phyloP scores from a whole-genome alignment of 2,888 invertebrate genomes.

The Reticulitermes lucifugus region DNA sequence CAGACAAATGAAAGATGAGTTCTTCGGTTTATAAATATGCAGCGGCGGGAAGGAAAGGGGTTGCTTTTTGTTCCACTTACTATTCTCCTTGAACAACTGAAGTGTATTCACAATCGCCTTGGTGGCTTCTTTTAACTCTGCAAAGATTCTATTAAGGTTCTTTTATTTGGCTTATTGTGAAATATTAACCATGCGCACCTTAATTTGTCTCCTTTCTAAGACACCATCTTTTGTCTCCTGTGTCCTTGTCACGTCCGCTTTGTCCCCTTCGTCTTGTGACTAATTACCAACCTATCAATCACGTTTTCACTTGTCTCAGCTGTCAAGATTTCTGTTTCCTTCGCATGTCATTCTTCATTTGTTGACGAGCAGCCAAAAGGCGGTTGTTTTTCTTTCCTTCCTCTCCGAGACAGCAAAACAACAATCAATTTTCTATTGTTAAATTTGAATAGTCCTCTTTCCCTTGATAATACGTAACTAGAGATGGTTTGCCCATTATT shows the following conservation, averaged over 20 bases:
- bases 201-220: conserved; percentile 5
- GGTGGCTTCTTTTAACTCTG: neutral
- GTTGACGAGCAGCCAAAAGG: conserved; percentile 1
- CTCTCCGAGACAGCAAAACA: neutral
- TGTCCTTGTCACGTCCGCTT: conserved; percentile 15
- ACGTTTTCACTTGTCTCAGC: conserved; percentile 28
- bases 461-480: neutral
- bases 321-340: conserved; percentile 16
- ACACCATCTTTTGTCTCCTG: conserved; percentile 15
- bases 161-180: conserved; percentile 26
- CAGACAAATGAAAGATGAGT: conserved; percentile 36
- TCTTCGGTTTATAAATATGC: conserved; percentile 34
- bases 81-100: neutral
- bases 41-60: neutral
- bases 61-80: neutral
- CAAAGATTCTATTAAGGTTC: conserved; percentile 11
- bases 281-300: conserved; percentile 47
- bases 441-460: neutral
- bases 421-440: conserved; percentile 34
- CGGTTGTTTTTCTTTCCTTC: conserved; percentile 7
- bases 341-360: conserved; percentile 10
- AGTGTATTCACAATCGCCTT: conserved; percentile 7
- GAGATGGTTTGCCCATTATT: neutral
- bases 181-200: conserved; percentile 15
- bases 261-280: conserved; percentile 38